phyloP scores from a whole-genome alignment of 2,113 vertebrate genomes.

The Onychostoma macrolepis region DNA sequence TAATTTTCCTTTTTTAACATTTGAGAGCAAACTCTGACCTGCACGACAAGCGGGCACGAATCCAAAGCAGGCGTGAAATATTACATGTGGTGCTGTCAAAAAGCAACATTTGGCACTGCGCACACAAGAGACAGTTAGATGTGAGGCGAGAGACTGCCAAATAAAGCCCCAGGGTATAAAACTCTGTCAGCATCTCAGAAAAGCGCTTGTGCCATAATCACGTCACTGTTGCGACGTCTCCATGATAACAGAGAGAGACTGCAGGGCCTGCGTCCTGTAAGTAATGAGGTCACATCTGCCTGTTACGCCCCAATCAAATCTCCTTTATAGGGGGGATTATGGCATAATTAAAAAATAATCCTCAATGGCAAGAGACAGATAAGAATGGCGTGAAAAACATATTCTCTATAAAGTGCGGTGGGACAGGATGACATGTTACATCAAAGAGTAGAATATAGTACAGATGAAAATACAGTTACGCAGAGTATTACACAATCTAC shows the following conservation, averaged over 20 bases:
- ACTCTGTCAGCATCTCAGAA: constrained; percentile 11
- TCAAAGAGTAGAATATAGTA: not conserved
- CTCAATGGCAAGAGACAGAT: not conserved
- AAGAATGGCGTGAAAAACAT: constrained; percentile 2
- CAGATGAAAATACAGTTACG: not conserved
- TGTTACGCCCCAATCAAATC: constrained; percentile 36
- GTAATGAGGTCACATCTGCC: constrained; percentile 50
- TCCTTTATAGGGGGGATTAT: constrained; percentile 42
- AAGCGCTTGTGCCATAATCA: constrained; percentile 6
- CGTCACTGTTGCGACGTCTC: constrained; percentile 6
- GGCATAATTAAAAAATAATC: constrained; percentile 49
- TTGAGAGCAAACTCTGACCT: constrained; percentile 51
- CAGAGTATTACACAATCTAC: not conserved
- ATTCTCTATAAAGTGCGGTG: not conserved
- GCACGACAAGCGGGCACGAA: constrained; percentile 20
- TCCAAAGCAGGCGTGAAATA: constrained; percentile 29
- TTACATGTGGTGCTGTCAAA: constrained; percentile 41
- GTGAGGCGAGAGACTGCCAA: constrained; percentile 22
- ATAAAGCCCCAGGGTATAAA: constrained; percentile 40
- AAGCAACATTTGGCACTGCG: constrained; percentile 21
- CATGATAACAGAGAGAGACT: constrained; percentile 10
- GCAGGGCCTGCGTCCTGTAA: constrained; percentile 17
- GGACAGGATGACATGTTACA: not conserved
- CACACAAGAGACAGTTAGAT: constrained; percentile 19
- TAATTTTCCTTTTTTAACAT: constrained; percentile 15